A percentile compares a stretch with the other conserved stretches of the same genome.
These are phyloP conservation scores for Babyrousa celebensis DNA, from an alignment of 2,797 vertebrate species.

Conservation along the genomic window DNA sequence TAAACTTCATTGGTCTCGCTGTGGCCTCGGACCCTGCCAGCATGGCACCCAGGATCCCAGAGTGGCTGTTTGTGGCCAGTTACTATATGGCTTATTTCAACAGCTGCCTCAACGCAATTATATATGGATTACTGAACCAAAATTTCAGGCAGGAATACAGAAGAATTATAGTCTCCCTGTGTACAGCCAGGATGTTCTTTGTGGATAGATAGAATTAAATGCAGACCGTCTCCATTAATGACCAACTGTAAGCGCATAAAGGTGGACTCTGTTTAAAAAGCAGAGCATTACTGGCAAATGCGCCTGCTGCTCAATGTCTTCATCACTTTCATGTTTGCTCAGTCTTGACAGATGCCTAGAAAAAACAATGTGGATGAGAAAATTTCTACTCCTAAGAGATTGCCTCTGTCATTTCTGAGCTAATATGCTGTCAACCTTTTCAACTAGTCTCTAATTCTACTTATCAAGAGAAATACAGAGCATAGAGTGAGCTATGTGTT, in stretches of 20 bases:
- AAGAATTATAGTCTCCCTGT: conserved; percentile 95
- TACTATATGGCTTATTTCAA: conserved; percentile 99
- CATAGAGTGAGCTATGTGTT: background rate
- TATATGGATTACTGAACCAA: conserved; percentile 98
- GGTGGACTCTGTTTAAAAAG: conserved; percentile 96
- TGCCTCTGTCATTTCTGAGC: background rate
- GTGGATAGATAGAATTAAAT: conserved; percentile 96
- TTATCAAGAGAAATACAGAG: conserved; percentile 23
- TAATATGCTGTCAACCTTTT: background rate
- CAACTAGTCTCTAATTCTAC: background rate
- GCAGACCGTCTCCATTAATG: conserved; percentile 96
- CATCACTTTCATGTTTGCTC: background rate
- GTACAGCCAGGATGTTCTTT: conserved; percentile 95
- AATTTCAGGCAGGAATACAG: conserved; percentile 98
- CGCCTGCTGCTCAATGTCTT: background rate
- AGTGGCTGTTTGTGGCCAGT: conserved; percentile 98
- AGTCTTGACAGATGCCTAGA: background rate
- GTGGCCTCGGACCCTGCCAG: conserved; percentile 95
- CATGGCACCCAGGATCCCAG: conserved; percentile 95
- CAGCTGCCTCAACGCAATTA: conserved; percentile 99
- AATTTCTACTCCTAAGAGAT: background rate
- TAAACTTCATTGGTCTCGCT: conserved; percentile 98
- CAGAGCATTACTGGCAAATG: background rate
- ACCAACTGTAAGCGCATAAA: conserved; percentile 97
- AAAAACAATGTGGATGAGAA: background rate